These are phyloP conservation scores for Anthonomus grandis DNA, from an alignment of 1,140 invertebrate genomes.

Conservation along the genomic window DNA sequence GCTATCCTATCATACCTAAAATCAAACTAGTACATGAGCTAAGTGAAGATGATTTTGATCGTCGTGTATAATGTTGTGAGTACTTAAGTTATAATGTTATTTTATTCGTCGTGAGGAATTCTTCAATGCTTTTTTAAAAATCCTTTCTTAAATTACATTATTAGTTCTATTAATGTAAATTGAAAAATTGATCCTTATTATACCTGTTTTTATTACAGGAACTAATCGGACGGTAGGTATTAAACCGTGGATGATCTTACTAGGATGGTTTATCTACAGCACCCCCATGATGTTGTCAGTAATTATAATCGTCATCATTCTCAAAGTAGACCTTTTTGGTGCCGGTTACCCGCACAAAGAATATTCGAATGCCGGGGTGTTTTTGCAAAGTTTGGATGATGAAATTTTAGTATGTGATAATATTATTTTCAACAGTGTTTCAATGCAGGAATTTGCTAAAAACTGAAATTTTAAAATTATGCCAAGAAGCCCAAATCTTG, in stretches of 20 bases:
- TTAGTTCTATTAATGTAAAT: no score
- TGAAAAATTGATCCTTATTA: no score
- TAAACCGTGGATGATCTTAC: slow-evolving; percentile 61
- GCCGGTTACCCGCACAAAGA: slow-evolving; percentile 48
- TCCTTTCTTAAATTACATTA: no score
- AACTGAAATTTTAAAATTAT: slow-evolving; percentile 44
- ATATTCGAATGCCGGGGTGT: slow-evolving; percentile 46
- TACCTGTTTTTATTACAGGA: no score
- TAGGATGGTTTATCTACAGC: slow-evolving; percentile 62
- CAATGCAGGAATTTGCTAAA: slow-evolving; percentile 38
- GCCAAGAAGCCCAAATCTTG: slow-evolving; percentile 45
- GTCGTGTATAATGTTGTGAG: no score
- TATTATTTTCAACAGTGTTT: background rate
- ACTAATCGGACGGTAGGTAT: slow-evolving; percentile 70
- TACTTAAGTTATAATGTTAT: no score
- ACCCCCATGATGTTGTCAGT: slow-evolving; percentile 52
- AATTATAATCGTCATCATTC: slow-evolving; percentile 52
- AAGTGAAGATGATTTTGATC: no score
- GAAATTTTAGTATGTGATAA: background rate
- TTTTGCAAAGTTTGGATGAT: slow-evolving; percentile 43
- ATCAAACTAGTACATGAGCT: no score
- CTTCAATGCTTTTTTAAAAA: no score
- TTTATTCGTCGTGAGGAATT: no score
- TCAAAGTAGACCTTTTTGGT: slow-evolving; percentile 40
- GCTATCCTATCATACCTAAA: no score